Evolutionary conservation across 2,113 vertebrate genomes (phyloP).

Genomic region (Manacus vitellinus): DNA sequence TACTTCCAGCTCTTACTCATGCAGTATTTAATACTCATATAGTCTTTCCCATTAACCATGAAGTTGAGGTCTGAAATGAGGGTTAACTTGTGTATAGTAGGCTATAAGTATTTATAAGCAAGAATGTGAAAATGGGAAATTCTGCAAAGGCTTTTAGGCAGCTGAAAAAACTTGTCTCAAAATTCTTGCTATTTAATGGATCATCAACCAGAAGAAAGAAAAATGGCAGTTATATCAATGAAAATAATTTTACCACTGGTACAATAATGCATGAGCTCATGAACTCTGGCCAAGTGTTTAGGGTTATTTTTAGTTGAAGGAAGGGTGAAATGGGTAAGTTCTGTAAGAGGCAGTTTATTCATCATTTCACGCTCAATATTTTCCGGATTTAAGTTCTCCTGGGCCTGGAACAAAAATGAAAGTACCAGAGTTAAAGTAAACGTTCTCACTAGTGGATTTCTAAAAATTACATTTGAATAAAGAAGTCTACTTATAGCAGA

Average conservation of each 20-base stretch:
- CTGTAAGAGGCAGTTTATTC: constrained; percentile 70
- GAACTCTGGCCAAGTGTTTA: constrained; percentile 74
- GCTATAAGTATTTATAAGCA: background rate
- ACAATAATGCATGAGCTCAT: constrained; percentile 86
- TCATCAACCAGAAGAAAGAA: background rate
- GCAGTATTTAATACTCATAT: background rate
- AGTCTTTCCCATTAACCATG: background rate
- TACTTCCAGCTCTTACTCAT: background rate
- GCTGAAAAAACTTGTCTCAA: background rate
- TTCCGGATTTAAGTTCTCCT: constrained; percentile 73
- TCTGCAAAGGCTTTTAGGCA: background rate
- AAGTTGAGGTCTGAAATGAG: background rate
- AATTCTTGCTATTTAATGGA: background rate
- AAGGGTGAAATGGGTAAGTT: constrained; percentile 72
- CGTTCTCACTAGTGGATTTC: background rate
- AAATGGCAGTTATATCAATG: background rate
- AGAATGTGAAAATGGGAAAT: background rate
- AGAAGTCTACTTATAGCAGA: background rate
- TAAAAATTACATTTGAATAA: background rate
- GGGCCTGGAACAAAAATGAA: constrained; percentile 70
- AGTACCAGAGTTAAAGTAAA: constrained; percentile 13
- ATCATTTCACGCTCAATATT: constrained; percentile 84
- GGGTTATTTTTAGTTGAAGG: constrained; percentile 47
- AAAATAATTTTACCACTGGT: constrained; percentile 75
- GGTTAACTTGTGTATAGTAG: background rate